These are phyloP conservation scores for Eupithecia centaureata DNA, from an alignment of 2,888 invertebrate genomes.

Conservation along the genomic window DNA sequence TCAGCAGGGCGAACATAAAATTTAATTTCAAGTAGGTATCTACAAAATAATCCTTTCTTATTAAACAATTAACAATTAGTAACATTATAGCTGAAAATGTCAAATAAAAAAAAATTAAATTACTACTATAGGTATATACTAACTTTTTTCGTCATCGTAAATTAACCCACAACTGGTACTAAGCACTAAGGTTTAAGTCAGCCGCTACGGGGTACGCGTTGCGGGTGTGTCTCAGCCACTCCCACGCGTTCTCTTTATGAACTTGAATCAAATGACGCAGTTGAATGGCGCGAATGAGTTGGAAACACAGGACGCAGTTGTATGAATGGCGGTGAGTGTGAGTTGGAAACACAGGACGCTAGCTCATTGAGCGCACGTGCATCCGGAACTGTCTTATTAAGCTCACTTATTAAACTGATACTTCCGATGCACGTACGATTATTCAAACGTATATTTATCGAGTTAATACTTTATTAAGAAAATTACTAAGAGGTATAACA, in stretches of 20 bases:
- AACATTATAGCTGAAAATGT: too few relatives aligned
- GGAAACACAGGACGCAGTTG: slow-evolving; percentile 80
- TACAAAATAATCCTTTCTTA: too few relatives aligned
- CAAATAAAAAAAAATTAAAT: too few relatives aligned
- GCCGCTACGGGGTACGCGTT: slow-evolving; percentile 24
- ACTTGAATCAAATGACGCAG: slow-evolving; percentile 81
- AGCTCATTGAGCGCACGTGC: slow-evolving; percentile 71
- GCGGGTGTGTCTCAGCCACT: slow-evolving; percentile 63
- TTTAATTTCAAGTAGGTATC: background rate
- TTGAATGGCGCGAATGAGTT: slow-evolving; percentile 80
- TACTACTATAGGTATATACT: too few relatives aligned
- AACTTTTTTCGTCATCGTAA: too few relatives aligned
- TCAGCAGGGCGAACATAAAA: background rate
- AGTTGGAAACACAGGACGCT: slow-evolving; percentile 80
- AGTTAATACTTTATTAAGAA: too few relatives aligned
- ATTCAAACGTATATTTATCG: too few relatives aligned
- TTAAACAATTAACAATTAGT: too few relatives aligned
- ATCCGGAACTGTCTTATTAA: slow-evolving; percentile 50
- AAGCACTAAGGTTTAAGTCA: slow-evolving; percentile 1
- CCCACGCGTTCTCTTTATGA: slow-evolving; percentile 76
- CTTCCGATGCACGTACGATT: slow-evolving; percentile 1
- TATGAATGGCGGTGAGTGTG: slow-evolving; percentile 80
- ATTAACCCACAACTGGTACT: too few relatives aligned
- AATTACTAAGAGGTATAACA: too few relatives aligned
- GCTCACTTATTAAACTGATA: background rate